phyloP scores from a whole-genome alignment of 2,888 invertebrate species.

The Cerceris rybyensis region DNA sequence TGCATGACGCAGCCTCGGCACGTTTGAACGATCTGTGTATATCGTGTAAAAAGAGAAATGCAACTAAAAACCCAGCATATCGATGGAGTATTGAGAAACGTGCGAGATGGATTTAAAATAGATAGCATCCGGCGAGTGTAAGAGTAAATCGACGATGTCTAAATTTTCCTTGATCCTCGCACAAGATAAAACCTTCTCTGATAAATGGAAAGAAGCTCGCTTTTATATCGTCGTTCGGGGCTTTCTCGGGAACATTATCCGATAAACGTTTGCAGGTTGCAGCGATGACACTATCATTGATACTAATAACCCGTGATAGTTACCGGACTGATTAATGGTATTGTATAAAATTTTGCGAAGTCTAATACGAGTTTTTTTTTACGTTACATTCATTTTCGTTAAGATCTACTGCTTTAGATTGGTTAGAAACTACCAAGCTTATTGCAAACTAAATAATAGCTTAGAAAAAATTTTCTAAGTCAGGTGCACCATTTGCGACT shows the following conservation, averaged over 20 bases:
- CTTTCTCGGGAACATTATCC: background rate
- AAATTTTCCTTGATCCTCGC: slow-evolving; percentile 9
- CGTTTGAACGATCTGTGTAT: slow-evolving; percentile 33
- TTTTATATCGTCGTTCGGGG: background rate
- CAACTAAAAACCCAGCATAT: slow-evolving; percentile 28
- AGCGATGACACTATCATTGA: too few species aligned
- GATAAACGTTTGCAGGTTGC: background rate
- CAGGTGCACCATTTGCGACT: too few species aligned
- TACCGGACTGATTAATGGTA: too few species aligned
- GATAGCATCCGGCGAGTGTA: slow-evolving; percentile 10
- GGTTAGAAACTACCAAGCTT: too few species aligned
- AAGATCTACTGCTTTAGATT: too few species aligned
- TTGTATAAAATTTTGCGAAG: too few species aligned
- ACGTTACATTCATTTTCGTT: too few species aligned
- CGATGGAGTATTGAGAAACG: slow-evolving; percentile 13
- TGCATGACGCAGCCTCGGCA: slow-evolving; percentile 38
- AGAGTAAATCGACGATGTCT: slow-evolving; percentile 28
- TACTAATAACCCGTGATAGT: too few species aligned
- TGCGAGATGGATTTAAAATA: slow-evolving; percentile 17
- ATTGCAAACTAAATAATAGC: too few species aligned
- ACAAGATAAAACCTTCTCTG: slow-evolving; percentile 6
- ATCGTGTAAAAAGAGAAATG: slow-evolving; percentile 10
- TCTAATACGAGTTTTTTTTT: too few species aligned
- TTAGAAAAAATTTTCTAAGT: too few species aligned
- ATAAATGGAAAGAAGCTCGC: slow-evolving; percentile 5